Evolutionary conservation across 2,113 vertebrate species (phyloP).

Genomic region (Bombycilla garrulus): DNA sequence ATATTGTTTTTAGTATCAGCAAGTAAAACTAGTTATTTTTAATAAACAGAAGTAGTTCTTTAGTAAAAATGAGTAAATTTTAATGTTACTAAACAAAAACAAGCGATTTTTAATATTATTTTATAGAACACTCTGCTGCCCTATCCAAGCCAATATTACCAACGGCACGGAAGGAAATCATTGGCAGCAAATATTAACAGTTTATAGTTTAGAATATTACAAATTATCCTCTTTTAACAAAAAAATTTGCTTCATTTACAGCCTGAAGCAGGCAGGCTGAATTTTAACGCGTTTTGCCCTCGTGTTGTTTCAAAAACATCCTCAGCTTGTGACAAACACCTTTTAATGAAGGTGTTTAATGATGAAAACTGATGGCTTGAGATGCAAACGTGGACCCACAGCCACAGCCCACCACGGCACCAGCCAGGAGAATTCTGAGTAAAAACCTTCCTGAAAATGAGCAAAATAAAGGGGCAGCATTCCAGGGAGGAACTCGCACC

Average conservation of each 20-base stretch:
- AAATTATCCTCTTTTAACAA: background rate
- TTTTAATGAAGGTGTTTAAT: too few species aligned
- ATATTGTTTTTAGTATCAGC: background rate
- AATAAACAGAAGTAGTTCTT: background rate
- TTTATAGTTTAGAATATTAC: background rate
- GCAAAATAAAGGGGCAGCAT: constrained; percentile 59
- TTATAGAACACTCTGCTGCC: background rate
- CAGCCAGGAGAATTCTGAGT: constrained; percentile 30
- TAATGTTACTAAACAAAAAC: background rate
- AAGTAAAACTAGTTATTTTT: background rate
- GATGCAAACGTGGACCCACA: constrained; percentile 64
- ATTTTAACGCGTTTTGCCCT: background rate
- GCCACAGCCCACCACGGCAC: constrained; percentile 28
- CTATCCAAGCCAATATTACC: background rate
- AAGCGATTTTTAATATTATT: background rate
- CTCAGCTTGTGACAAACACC: constrained; percentile 47
- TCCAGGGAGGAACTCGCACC: constrained; percentile 61
- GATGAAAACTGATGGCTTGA: constrained; percentile 65
- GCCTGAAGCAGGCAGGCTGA: background rate
- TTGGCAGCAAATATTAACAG: background rate
- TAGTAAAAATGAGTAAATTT: background rate
- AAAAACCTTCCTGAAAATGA: constrained; percentile 49
- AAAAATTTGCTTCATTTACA: background rate
- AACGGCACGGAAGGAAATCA: background rate
- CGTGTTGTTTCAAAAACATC: background rate